These are phyloP conservation scores for Rhinoraja longicauda DNA, from an alignment of 2,797 vertebrate species.

Conservation along the genomic window DNA sequence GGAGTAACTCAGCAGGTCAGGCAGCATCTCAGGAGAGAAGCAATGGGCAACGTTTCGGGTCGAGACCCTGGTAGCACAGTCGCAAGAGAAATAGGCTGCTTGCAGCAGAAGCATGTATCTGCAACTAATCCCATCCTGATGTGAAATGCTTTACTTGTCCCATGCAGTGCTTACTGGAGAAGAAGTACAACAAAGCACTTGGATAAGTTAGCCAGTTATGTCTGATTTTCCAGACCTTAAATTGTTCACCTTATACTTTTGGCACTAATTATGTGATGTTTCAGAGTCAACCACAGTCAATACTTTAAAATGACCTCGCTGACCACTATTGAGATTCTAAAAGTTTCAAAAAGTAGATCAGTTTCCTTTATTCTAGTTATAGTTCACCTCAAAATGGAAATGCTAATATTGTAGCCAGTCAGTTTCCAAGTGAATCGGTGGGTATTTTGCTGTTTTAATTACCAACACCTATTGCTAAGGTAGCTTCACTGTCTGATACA, in stretches of 20 bases:
- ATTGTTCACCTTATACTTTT: not conserved
- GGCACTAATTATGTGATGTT: not conserved
- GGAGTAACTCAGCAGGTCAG: too few relatives aligned
- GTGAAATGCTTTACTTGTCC: not conserved
- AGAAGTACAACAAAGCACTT: not conserved
- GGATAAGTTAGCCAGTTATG: not conserved
- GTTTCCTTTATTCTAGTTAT: not conserved
- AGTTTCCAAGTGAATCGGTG: not conserved
- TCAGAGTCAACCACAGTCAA: not conserved
- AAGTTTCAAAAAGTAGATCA: not conserved
- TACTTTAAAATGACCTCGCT: not conserved
- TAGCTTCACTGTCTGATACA: not conserved
- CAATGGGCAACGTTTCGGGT: too few relatives aligned
- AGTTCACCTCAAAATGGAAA: not conserved
- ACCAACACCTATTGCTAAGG: not conserved
- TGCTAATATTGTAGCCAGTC: not conserved
- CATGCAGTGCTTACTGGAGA: not conserved
- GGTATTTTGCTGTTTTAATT: not conserved
- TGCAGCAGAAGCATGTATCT: not conserved
- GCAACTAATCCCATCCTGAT: not conserved
- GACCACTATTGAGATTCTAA: not conserved
- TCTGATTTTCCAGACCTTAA: not conserved
- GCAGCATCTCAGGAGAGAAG: too few relatives aligned
- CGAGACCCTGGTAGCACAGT: too few relatives aligned
- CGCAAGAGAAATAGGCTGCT: not conserved